These are phyloP conservation scores for Keiferia lycopersicella DNA, from an alignment of 2,888 invertebrate genomes.

Conservation along the genomic window DNA sequence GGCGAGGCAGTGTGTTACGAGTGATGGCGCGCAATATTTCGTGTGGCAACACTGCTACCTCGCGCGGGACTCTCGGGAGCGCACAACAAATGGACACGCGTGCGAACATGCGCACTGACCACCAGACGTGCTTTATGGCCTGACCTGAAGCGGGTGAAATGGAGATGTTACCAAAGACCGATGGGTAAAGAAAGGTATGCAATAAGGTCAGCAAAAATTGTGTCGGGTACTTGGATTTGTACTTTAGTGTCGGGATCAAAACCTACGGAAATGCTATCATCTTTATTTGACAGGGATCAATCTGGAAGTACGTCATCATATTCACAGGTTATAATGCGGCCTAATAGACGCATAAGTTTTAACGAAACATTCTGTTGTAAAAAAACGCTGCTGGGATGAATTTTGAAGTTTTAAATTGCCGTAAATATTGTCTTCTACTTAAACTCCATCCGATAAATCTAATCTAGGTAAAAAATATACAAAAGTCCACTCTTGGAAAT, in stretches of 20 bases:
- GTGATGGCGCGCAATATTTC: slow-evolving; percentile 46
- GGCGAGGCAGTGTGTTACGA: slow-evolving; percentile 52
- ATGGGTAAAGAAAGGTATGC: neutral
- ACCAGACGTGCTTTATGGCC: slow-evolving; percentile 19
- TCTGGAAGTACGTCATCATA: no score
- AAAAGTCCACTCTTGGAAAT: neutral
- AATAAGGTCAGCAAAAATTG: neutral
- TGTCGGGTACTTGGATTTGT: no score
- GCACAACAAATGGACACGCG: slow-evolving; percentile 45
- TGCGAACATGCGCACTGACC: slow-evolving; percentile 38
- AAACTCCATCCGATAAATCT: no score
- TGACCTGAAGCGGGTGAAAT: slow-evolving; percentile 12
- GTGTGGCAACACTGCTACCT: slow-evolving; percentile 32
- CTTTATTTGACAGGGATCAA: no score
- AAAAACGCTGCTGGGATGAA: no score
- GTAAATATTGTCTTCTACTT: no score
- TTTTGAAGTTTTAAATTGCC: no score
- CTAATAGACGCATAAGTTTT: no score
- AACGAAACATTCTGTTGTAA: no score
- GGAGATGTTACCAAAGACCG: slow-evolving; percentile 20
- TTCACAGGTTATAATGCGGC: no score
- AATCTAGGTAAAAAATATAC: neutral
- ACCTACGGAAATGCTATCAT: no score
- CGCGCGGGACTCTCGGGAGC: slow-evolving; percentile 39
- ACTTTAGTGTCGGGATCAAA: no score